Percentiles rank a stretch among this genome's conserved stretches.
Conservation (phyloP, 2,888 invertebrate genomes). For the Matsumyia berberina region DNA sequence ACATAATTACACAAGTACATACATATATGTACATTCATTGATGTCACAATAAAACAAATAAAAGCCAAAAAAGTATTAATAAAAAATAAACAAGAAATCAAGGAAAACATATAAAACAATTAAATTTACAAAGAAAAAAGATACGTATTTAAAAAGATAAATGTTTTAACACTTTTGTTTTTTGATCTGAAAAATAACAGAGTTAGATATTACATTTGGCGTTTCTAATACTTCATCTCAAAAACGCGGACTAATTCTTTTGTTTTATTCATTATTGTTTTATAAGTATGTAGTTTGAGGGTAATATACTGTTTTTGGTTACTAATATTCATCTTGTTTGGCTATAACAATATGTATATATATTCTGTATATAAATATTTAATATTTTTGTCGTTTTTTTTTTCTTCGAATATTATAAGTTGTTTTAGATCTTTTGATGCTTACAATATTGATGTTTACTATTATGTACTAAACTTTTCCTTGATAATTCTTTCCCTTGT, state of each 20-base stretch:
- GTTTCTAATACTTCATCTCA: conserved; percentile 30
- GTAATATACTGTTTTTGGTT: conserved; percentile 30
- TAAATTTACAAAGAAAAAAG: neutral
- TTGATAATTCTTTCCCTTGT: conserved; percentile 46
- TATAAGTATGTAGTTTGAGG: conserved; percentile 16
- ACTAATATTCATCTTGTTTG: conserved; percentile 44
- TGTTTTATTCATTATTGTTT: conserved; percentile 14
- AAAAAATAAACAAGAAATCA: neutral
- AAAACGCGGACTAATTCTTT: conserved; percentile 27
- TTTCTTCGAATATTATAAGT: conserved; percentile 20
- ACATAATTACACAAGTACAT: conserved; percentile 22
- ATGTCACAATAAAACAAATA: conserved; percentile 27
- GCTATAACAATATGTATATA: conserved; percentile 56
- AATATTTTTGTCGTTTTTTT: conserved; percentile 25
- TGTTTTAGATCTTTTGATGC: conserved; percentile 14
- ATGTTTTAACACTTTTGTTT: neutral
- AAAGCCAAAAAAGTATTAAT: neutral
- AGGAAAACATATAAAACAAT: conserved; percentile 2
- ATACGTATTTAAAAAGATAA: conserved; percentile 1
- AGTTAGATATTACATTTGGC: conserved; percentile 31
- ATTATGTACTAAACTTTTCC: conserved; percentile 10
- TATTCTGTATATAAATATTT: conserved; percentile 53
- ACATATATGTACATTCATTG: conserved; percentile 9
- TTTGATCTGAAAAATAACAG: neutral
- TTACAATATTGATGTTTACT: conserved; percentile 40